Base-by-base conservation (phyloP, 2,888 invertebrate genomes). In the Cheilosia impressa region DNA sequence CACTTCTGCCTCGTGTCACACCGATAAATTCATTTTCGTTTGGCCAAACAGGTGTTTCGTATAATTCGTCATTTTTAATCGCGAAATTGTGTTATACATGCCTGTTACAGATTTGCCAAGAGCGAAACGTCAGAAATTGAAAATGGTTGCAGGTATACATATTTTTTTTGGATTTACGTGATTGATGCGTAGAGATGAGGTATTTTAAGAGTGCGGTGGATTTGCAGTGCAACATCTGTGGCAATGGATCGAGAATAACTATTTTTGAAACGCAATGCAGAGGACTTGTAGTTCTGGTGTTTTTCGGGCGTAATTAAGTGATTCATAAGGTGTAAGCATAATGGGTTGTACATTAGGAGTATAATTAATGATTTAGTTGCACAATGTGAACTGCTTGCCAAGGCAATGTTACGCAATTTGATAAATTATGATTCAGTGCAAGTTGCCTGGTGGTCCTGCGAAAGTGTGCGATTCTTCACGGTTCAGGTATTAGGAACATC, bases 21-120 rank as follows among this genome's bases (percentile, higher is more conserved):
- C 71, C 69, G 38, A 80, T 69, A 66, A 76, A 84, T 75, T 79
- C 69, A 69, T 84, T 84, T 84, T 80, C 68, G 41, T 73, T 60
- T 80, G 52, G 45, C 58, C n/a, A 53, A 84, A 84, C 84, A 84
- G 84, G 84, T 84, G 84, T 84, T 84, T 69, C 57, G 47, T 41
- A 65, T 65, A 58, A 73, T 79, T 84, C 75, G 75, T 84, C 69
- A 80, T 69, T 69, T 69, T 69, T 45, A 80, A 73, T 79, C 47
- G 73, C 45, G 43, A 57, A 38, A 66, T 55, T 68, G 10, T 73
- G 68, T 80, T 69, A n/a, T 52, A 69, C 79, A 69, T 15, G 47
- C 9, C 24, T 58, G 31, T 41, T 63, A 63, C 50, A 65, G 75
- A 80, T 80, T 71, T 68, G 63, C 73, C 72, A 82, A 83, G 72